Evolutionary conservation across 2,113 vertebrate species (phyloP), one percentile per base, ranked within the genome.

Genomic region (Setophaga coronata): DNA sequence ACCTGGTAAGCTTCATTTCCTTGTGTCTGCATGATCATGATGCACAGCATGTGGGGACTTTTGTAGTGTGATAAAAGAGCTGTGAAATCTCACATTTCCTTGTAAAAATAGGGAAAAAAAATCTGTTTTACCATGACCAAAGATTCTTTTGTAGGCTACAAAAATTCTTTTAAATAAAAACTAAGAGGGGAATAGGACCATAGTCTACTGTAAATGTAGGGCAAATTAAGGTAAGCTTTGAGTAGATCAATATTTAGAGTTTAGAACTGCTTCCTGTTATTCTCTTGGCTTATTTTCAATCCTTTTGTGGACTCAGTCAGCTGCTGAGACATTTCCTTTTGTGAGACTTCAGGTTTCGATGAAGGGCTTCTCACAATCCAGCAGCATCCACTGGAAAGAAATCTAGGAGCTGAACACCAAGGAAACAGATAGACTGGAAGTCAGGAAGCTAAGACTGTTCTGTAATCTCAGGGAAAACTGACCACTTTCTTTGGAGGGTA

Each of bases 251-350:
- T 81, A 90, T 93, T 93, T 87, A 90, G 61, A 82, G 67, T 91
- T 86, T 69, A 79, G 82, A 87, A 62, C 58, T 74, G 48, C 58
- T 96, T 96, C 94, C 94, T 96, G 88, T 96, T 95, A 87, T 92
- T 96, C 65, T 85, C 33, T 53, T 60, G 34, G 14, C 31, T 86
- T 77, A 76, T 73, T 89, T 94, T 94, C 80, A 93, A 71, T 47
- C 40, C 51, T 33, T 64, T 70, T 89, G 65, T 48, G 71, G 78
- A 90, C 12, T 84, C 51, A 90, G 47, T 65, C 89, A 92, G 71
- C 74, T 83, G 74, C 69, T 89, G 73, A 92, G 78, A 82, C 47
- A 26, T 69, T 94, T 92, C 56, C 74, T 92, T 92, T 82, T 70
- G 51, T 54, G 11, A 90, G 5, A 81, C 31, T n/a, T 80, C 4